Conservation (phyloP, 2,888 invertebrate species). For the Polietes domitor region DNA sequence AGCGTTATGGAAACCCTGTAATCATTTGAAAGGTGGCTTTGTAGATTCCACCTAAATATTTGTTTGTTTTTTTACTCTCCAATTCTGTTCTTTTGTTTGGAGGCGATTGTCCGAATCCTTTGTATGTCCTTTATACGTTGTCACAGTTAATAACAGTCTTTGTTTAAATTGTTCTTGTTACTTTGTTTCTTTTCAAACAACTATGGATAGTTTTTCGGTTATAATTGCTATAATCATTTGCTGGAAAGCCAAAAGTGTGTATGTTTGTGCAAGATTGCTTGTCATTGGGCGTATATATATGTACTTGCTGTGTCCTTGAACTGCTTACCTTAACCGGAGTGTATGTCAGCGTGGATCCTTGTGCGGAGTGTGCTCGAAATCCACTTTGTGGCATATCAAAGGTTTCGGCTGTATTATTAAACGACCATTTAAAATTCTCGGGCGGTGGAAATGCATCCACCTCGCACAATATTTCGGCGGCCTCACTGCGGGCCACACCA, state of each 20-base stretch:
- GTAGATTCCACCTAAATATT: background rate
- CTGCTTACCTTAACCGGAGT: conserved; percentile 84
- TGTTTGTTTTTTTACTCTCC: too few species aligned
- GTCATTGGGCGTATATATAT: background rate
- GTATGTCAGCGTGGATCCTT: conserved; percentile 87
- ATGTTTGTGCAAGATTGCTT: background rate
- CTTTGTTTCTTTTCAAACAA: background rate
- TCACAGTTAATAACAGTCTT: background rate
- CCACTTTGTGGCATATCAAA: conserved; percentile 88
- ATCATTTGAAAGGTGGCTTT: background rate
- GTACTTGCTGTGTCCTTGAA: background rate
- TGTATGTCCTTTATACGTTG: background rate
- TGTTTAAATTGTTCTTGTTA: background rate
- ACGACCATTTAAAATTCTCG: conserved; percentile 92
- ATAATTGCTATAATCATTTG: conserved; percentile 51
- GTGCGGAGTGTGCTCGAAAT: conserved; percentile 83
- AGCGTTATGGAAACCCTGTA: too few species aligned
- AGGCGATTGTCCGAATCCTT: too few species aligned
- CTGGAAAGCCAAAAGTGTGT: conserved; percentile 7
- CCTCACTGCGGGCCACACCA: conserved; percentile 91
- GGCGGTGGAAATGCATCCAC: conserved; percentile 93
- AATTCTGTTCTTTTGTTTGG: too few species aligned
- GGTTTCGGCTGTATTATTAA: conserved; percentile 93
- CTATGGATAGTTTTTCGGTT: background rate
- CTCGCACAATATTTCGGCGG: conserved; percentile 89